Base-by-base conservation (phyloP, 2,888 invertebrate genomes). In the Agonopterix arenella region DNA sequence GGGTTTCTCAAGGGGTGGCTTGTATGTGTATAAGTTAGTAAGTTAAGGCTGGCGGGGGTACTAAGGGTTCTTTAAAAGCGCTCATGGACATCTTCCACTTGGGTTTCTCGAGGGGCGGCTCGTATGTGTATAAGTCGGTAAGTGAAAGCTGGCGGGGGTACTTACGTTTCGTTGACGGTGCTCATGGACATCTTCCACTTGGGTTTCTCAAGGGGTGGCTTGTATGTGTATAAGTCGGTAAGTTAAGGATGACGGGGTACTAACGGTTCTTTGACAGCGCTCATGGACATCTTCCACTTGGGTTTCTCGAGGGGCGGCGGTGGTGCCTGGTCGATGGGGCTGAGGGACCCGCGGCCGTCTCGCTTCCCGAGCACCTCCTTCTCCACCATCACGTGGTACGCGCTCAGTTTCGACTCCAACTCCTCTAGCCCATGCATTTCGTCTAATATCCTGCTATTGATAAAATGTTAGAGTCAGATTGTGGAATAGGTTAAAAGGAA, bases 381-480 rank as follows among this genome's bases (percentile, higher is more conserved):
- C 69, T 94, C 94, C 53, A 95, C 91, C 81, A 93, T 92, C 59
- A 93, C 93, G 80, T 95, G 95, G 84, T 94, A 95, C 45, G 94
- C 94, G 80, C 90, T 93, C 64, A 95, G 85, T 72, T 94, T 95
- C 1, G 93, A 93, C 79, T 95, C 93, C 67, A 95, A 79, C 72
- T 95, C 94, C 66, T 94, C 93, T 54, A 95, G 84, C 66, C 94
- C 94, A 46, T 94, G 93, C 76, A 95, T 89, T 62, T 91, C 92
- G 60, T 93, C 93, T 64, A 93, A 80, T 64, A 92, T 89, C 68
- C 92, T 92, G 67, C 51, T 73, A 28, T 28, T 28, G 28, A 28
- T 28, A 28, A 28, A 28, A 28, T 28, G 28, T 28, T 28, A 28
- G 40, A 40, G 9, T 40, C 10, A n/a, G 40, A 3, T 40, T 40